Conservation (phyloP, 2,113 vertebrate species). For the Siphamia tubifer region DNA sequence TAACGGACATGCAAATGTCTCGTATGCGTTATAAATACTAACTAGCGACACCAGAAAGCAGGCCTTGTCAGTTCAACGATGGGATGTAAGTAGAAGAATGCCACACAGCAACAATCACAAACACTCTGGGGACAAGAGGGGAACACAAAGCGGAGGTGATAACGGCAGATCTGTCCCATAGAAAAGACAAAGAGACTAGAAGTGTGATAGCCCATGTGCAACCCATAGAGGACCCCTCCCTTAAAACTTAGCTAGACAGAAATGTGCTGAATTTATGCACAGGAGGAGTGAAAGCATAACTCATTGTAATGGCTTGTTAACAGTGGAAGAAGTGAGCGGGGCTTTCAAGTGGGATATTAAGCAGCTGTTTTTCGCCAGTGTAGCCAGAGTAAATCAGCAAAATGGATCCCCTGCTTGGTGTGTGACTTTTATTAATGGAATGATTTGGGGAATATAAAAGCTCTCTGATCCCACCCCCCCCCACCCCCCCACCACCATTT, state of each 20-base stretch:
- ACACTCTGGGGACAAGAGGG: slow-evolving; percentile 19
- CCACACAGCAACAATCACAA: slow-evolving; percentile 20
- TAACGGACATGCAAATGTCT: slow-evolving; percentile 46
- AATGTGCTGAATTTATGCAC: slow-evolving; percentile 83
- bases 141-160: slow-evolving; percentile 34
- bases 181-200: slow-evolving; percentile 30
- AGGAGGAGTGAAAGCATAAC: slow-evolving; percentile 82
- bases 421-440: slow-evolving; percentile 91
- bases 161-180: slow-evolving; percentile 48
- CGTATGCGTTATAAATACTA: slow-evolving; percentile 55
- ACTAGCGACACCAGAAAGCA: slow-evolving; percentile 22
- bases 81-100: slow-evolving; percentile 20
- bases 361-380: slow-evolving; percentile 90
- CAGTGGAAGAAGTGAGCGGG: slow-evolving; percentile 88
- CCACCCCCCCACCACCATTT: slow-evolving; percentile 69
- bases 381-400: slow-evolving; percentile 91
- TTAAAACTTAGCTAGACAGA: slow-evolving; percentile 81
- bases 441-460: slow-evolving; percentile 83
- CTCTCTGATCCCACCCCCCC: slow-evolving; percentile 63
- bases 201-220: slow-evolving; percentile 9
- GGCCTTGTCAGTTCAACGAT: neutral
- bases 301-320: slow-evolving; percentile 96
- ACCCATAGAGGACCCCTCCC: slow-evolving; percentile 69
- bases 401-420: slow-evolving; percentile 86
- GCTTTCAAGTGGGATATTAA: slow-evolving; percentile 94